These are phyloP conservation scores for Nebria ingens DNA, from an alignment of 1,140 invertebrate genomes.

Conservation along the genomic window DNA sequence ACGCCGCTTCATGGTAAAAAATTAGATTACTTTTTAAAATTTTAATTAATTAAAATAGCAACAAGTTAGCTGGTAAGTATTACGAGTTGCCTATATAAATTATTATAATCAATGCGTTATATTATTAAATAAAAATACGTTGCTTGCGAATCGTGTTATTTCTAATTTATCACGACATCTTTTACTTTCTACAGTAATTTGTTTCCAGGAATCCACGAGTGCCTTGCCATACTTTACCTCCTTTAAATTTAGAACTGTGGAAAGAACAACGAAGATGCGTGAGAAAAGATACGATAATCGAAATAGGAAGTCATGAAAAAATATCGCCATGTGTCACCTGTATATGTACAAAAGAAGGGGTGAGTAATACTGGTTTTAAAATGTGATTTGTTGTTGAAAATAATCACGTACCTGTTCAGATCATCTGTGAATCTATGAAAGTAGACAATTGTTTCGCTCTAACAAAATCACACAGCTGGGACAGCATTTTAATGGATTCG, in stretches of 20 bases:
- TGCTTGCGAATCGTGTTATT: no score
- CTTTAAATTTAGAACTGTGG: slow-evolving; percentile 65
- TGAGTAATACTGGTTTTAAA: not conserved
- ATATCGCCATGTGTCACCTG: slow-evolving; percentile 4
- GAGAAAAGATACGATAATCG: not conserved
- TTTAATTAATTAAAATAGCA: no score
- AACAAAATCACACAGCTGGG: not conserved
- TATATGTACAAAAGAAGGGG: slow-evolving; percentile 8
- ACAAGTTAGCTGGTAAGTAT: no score
- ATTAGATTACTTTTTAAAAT: no score
- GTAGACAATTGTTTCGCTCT: slow-evolving; percentile 3
- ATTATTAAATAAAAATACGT: no score
- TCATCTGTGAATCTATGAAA: not conserved
- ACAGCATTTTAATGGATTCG: not conserved
- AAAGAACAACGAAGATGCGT: slow-evolving; percentile 37
- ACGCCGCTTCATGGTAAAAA: no score
- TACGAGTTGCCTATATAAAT: no score
- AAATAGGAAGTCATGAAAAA: not conserved
- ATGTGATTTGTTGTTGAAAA: not conserved
- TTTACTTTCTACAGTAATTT: no score
- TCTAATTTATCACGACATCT: no score
- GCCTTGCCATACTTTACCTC: slow-evolving; percentile 60
- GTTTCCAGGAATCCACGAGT: slow-evolving; percentile 62
- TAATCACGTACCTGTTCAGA: not conserved
- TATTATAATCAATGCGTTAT: no score